Conservation (phyloP, 1,140 invertebrate species). For the Calycopis cecrops region DNA sequence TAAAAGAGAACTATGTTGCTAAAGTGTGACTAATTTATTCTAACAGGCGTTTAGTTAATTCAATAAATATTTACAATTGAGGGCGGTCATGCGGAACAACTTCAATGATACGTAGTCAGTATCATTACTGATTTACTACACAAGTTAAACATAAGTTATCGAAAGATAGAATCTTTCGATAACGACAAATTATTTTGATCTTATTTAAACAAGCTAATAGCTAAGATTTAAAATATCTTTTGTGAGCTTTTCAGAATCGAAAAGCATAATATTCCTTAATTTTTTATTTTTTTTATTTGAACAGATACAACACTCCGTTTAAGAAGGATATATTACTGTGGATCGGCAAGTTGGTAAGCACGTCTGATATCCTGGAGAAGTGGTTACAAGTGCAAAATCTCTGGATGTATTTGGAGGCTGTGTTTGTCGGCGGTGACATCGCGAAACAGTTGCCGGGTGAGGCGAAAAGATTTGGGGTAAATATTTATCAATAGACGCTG, state of each 20-base stretch:
- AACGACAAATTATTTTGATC: too few species aligned
- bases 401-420: conserved; percentile 94
- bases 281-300: conserved; percentile 9
- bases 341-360: conserved; percentile 88
- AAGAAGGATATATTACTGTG: conserved; percentile 90
- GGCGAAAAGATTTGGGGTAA: conserved; percentile 83
- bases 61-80: too few species aligned
- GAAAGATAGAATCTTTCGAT: too few species aligned
- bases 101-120: too few species aligned
- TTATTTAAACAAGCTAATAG: too few species aligned
- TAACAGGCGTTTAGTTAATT: too few species aligned
- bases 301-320: conserved; percentile 89
- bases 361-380: conserved; percentile 89
- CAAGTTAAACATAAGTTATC: too few species aligned
- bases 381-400: conserved; percentile 93
- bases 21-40: too few species aligned
- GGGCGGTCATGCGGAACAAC: too few species aligned
- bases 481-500: conserved; percentile 19
- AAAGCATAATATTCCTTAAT: background rate
- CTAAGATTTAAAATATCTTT: too few species aligned
- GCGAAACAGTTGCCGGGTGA: conserved; percentile 90
- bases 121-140: too few species aligned
- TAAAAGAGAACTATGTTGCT: too few species aligned
- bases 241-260: background rate
- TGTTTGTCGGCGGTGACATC: conserved; percentile 94